Percentiles rank a stretch among this genome's conserved stretches.
Evolutionary conservation across 1,140 invertebrate species (phyloP).

Genomic region (Drosophila chauvacae): DNA sequence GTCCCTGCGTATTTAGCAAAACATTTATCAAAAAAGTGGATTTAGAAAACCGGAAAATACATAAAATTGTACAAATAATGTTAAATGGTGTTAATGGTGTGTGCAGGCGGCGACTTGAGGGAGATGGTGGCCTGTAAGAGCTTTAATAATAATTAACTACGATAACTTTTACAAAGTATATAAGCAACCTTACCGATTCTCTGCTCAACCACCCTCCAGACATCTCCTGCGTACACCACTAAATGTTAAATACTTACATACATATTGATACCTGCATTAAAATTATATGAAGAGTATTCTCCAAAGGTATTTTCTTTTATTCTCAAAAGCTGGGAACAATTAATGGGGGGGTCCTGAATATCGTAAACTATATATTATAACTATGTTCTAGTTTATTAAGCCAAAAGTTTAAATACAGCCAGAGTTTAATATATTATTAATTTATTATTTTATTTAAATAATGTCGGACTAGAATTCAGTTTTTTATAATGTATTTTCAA

Average conservation of each 20-base stretch:
- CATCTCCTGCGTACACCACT: constrained; percentile 11
- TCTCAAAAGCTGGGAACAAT: neutral
- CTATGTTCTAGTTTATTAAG: neutral
- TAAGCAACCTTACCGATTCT: neutral
- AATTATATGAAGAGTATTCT: constrained; percentile 44
- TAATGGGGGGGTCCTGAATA: neutral
- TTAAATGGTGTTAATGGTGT: constrained; percentile 24
- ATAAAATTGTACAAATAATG: constrained; percentile 44
- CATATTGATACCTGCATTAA: constrained; percentile 41
- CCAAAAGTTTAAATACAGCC: neutral
- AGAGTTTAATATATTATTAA: neutral
- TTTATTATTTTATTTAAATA: neutral
- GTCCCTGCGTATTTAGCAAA: constrained; percentile 31
- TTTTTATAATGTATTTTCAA: too few relatives aligned
- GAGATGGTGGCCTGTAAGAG: neutral
- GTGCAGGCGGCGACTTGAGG: constrained; percentile 1
- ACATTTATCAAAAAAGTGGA: constrained; percentile 15
- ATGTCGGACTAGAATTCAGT: too few relatives aligned
- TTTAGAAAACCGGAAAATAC: constrained; percentile 19
- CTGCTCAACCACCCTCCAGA: neutral
- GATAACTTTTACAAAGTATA: constrained; percentile 14
- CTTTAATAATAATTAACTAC: constrained; percentile 7
- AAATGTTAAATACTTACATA: constrained; percentile 40
- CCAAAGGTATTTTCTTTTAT: constrained; percentile 7
- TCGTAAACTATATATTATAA: neutral